A percentile compares a stretch with the other conserved stretches of the same genome.
Evolutionary conservation across 2,113 vertebrate genomes (phyloP).

Genomic region (Xenopus laevis): DNA sequence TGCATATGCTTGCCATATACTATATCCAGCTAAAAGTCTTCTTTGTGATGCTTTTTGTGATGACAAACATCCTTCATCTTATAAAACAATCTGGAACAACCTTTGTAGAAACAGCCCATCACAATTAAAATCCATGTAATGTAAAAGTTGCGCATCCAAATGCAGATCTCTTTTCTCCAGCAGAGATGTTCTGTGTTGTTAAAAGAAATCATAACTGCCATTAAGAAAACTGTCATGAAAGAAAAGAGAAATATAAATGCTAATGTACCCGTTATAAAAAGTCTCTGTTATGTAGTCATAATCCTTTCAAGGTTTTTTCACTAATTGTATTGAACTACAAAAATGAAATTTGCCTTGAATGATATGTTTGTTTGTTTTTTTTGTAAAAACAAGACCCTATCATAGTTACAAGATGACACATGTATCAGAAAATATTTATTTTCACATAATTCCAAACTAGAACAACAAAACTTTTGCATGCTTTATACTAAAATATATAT

Average conservation of each 20-base stretch:
- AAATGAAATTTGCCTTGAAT: conserved; percentile 36
- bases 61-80: conserved; percentile 18
- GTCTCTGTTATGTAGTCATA: background rate
- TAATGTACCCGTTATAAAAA: conserved; percentile 21
- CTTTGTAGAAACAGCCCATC: background rate
- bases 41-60: no score
- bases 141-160: background rate
- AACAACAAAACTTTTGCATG: no score
- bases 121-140: background rate
- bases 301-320: conserved; percentile 27
- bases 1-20: no score
- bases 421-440: background rate
- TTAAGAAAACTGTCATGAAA: conserved; percentile 33
- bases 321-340: conserved; percentile 18
- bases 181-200: conserved; percentile 17
- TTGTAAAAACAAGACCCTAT: background rate
- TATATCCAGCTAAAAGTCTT: no score
- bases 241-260: conserved; percentile 16
- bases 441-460: no score
- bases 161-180: background rate
- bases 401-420: no score
- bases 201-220: conserved; percentile 21
- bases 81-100: background rate
- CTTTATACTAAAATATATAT: no score
- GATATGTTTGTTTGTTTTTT: background rate